Percentiles rank a stretch among this genome's conserved stretches.
These are phyloP conservation scores for Zosterops lateralis DNA, from an alignment of 2,113 vertebrate genomes.

Conservation along the genomic window DNA sequence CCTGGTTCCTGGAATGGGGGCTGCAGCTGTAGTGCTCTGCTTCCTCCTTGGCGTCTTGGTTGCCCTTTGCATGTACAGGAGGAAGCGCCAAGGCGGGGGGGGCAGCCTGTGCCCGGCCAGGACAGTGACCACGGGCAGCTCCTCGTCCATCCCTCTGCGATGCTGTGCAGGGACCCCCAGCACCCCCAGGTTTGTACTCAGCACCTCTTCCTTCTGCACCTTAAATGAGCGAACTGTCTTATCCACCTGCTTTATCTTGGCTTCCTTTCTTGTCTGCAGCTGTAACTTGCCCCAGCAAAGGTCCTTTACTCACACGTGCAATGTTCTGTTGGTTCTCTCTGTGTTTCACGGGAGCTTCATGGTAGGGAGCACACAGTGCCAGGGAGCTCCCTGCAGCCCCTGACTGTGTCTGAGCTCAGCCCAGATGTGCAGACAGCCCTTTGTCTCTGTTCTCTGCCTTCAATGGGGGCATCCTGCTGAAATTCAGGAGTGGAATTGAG, in stretches of 20 bases:
- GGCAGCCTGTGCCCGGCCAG: fast-evolving
- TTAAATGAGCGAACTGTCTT: fast-evolving
- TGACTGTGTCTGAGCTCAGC: neutral
- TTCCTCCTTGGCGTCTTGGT: neutral
- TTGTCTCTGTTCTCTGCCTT: neutral
- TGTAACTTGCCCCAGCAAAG: neutral
- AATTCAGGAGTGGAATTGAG: fast-evolving
- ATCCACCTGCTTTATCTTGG: neutral
- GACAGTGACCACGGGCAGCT: fast-evolving
- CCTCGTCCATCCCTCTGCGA: fast-evolving
- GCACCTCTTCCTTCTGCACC: neutral
- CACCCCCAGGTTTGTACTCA: conserved; percentile 18
- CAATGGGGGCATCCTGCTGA: fast-evolving
- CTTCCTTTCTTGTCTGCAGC: neutral
- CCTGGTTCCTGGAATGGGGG: neutral
- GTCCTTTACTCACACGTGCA: neutral
- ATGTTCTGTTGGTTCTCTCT: neutral
- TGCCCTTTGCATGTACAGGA: neutral
- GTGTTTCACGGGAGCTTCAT: fast-evolving
- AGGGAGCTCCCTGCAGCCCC: neutral
- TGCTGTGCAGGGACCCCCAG: neutral
- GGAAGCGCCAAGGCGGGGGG: neutral
- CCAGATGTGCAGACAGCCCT: fast-evolving
- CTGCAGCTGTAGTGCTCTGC: neutral
- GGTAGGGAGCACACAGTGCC: neutral